Conservation (phyloP, 2,888 invertebrate genomes). For the Zootermopsis nevadensis region DNA sequence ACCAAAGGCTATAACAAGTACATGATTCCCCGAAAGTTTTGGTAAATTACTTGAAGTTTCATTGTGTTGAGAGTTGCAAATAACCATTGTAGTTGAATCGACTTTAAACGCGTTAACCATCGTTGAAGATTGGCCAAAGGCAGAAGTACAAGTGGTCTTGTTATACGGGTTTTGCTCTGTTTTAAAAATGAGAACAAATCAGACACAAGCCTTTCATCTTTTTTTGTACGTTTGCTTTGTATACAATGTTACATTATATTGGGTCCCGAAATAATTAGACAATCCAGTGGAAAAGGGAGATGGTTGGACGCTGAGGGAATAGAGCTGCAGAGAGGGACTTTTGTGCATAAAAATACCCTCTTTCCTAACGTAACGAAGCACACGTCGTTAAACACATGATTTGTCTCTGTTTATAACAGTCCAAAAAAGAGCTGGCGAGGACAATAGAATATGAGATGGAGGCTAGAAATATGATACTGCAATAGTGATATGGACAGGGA, state of each 20-base stretch:
- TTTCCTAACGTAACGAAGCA: constrained; percentile 25
- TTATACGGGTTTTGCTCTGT: constrained; percentile 32
- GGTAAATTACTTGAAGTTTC: no score
- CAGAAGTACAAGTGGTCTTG: constrained; percentile 10
- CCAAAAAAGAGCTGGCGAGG: constrained; percentile 16
- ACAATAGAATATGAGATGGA: constrained; percentile 40
- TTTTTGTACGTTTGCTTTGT: constrained; percentile 49
- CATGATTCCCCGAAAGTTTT: no score
- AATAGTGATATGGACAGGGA: constrained; percentile 10
- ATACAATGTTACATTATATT: constrained; percentile 48
- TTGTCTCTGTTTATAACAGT: constrained; percentile 38
- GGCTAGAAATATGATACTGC: constrained; percentile 23
- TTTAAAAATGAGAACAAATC: constrained; percentile 34
- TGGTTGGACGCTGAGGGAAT: not conserved
- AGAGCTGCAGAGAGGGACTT: not conserved
- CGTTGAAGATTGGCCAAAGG: not conserved
- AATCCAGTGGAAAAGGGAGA: constrained; percentile 45
- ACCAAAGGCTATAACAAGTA: no score
- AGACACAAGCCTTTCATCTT: constrained; percentile 48
- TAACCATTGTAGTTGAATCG: no score
- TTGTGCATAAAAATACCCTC: constrained; percentile 20
- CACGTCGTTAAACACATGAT: constrained; percentile 33
- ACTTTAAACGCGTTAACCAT: no score
- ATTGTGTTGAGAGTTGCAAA: no score
- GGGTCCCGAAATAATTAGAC: constrained; percentile 48